Evolutionary conservation across 2,797 vertebrate species (phyloP).

Genomic region (Bucorvus abyssinicus): DNA sequence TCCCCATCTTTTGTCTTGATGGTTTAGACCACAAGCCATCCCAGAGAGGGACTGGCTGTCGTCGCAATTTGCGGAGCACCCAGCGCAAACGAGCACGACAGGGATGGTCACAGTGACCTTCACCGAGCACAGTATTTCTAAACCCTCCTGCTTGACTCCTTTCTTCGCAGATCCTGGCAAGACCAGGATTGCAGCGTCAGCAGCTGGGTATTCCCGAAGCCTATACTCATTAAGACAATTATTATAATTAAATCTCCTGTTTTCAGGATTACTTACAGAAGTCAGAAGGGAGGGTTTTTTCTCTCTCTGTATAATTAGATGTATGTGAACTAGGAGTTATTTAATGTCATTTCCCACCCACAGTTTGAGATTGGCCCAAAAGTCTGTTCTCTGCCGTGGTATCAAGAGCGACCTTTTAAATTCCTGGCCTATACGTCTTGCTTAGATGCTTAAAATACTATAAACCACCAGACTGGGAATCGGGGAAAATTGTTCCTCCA

Average conservation of each 20-base stretch:
- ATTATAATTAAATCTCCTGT: constrained; percentile 46
- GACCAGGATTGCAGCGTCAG: not conserved
- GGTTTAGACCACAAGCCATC: not conserved
- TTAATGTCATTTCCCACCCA: constrained; percentile 11
- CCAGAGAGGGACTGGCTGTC: not conserved
- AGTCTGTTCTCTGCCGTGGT: not conserved
- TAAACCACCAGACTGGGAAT: not conserved
- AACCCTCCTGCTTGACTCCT: not conserved
- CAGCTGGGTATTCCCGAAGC: constrained; percentile 34
- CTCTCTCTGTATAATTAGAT: constrained; percentile 13
- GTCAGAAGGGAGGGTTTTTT: constrained; percentile 6
- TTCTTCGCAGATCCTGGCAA: not conserved
- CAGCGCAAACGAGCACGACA: not conserved
- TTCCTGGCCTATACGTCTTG: not conserved
- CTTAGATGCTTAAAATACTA: not conserved
- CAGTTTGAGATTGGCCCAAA: not conserved
- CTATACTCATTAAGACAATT: constrained; percentile 31
- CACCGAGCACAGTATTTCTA: not conserved
- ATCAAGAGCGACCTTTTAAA: not conserved
- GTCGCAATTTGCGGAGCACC: not conserved
- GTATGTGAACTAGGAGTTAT: not conserved
- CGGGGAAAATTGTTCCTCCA: not conserved
- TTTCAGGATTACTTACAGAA: constrained; percentile 35
- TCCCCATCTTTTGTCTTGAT: not conserved
- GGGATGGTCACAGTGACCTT: not conserved